Evolutionary conservation across 2,888 invertebrate genomes (phyloP).

Genomic region (Drosophila atroscutellata): DNA sequence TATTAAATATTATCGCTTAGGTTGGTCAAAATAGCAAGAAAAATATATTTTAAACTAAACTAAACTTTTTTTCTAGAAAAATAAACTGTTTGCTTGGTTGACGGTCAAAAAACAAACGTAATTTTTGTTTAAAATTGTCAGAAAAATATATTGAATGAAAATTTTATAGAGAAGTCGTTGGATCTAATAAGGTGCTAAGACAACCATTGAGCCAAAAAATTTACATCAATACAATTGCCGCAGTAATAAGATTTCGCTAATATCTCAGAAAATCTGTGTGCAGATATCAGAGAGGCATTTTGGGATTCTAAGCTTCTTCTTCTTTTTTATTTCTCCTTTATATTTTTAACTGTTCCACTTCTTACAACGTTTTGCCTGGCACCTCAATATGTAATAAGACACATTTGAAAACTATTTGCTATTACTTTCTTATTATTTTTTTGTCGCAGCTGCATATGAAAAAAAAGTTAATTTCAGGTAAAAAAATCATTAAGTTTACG

Average conservation of each 20-base stretch:
- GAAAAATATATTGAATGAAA: background rate
- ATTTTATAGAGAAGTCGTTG: background rate
- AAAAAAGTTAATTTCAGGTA: background rate
- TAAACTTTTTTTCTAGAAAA: background rate
- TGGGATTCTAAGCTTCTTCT: too few relatives aligned
- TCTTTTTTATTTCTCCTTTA: too few relatives aligned
- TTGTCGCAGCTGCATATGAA: too few relatives aligned
- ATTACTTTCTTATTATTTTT: too few relatives aligned
- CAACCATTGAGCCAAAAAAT: background rate
- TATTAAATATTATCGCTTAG: background rate
- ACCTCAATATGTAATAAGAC: too few relatives aligned
- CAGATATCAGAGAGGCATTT: background rate
- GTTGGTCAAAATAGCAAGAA: background rate
- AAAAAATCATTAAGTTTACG: background rate
- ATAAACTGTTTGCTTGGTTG: background rate
- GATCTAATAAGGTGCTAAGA: background rate
- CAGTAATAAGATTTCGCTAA: background rate
- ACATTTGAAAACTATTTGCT: too few relatives aligned
- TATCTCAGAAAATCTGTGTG: background rate
- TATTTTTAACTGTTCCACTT: too few relatives aligned
- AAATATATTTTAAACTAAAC: background rate
- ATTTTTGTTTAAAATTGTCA: background rate
- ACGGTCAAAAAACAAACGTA: background rate
- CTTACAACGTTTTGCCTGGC: too few relatives aligned
- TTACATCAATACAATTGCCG: fast-evolving